phyloP scores from a whole-genome alignment of 2,113 vertebrate species.

The Calyptommatus sinebrachiatus region DNA sequence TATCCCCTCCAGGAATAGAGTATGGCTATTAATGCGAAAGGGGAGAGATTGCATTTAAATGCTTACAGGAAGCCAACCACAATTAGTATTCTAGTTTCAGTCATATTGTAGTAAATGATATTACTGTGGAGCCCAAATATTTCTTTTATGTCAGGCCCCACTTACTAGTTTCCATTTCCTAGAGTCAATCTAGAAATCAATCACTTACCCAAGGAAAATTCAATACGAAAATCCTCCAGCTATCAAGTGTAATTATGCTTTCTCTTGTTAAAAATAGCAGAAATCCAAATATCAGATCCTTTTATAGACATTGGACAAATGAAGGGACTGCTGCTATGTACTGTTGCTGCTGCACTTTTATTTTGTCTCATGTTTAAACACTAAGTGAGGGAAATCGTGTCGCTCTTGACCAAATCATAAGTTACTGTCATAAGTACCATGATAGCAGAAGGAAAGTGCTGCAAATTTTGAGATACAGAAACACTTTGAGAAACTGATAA shows the following conservation, averaged over 20 bases:
- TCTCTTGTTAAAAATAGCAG: slow-evolving; percentile 57
- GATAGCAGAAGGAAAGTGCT: slow-evolving; percentile 47
- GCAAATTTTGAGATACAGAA: slow-evolving; percentile 48
- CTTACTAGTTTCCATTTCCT: slow-evolving; percentile 67
- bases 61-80: slow-evolving; percentile 45
- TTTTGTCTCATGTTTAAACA: slow-evolving; percentile 52
- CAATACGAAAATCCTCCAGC: slow-evolving; percentile 63
- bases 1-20: slow-evolving; percentile 49
- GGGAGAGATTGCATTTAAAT: slow-evolving; percentile 47
- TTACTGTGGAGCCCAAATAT: slow-evolving; percentile 54
- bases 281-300: slow-evolving; percentile 50
- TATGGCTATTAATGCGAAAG: slow-evolving; percentile 23
- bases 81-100: slow-evolving; percentile 54
- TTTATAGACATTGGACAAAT: slow-evolving; percentile 22
- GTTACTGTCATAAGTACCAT: slow-evolving; percentile 35
- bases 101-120: slow-evolving; percentile 56
- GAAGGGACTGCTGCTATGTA: neutral
- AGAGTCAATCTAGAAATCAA: slow-evolving; percentile 69
- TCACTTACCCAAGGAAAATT: slow-evolving; percentile 65
- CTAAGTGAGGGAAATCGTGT: slow-evolving; percentile 27
- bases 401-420: slow-evolving; percentile 44
- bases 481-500: slow-evolving; percentile 55
- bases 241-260: slow-evolving; percentile 65
- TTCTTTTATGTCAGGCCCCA: slow-evolving; percentile 61
- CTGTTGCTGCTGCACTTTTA: slow-evolving; percentile 41